Base-by-base conservation (phyloP, 2,888 invertebrate species). In the Apomyelois bistriatella region DNA sequence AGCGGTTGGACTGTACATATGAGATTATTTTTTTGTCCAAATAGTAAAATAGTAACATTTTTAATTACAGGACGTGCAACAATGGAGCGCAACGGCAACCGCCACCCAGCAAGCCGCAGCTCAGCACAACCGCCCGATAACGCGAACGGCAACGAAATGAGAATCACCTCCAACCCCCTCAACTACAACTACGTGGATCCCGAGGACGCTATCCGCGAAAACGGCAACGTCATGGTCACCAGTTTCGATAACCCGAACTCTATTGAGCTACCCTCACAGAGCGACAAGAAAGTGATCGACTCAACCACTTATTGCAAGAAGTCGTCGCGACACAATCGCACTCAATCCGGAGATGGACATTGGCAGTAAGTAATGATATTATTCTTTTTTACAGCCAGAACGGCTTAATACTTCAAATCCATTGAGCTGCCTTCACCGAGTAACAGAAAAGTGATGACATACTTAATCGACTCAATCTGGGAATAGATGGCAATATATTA, bases 81-180 rank as follows among this genome's bases (percentile, higher is more conserved):
- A 1, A 88, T 93, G 59, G 93, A 93, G 65, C 75, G 92, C 42
- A 92, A 90, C 63, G 88, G 89, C 32, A 88, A 83, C 68, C 78
- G 89, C 2, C 88, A 87, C 40, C 82, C 82, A 1, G 85, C 72
- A 3, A 90, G 86, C 65, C 77, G 88, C 40, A 85, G 79, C 62
- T 84, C 85, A 0, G 61, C 78, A 0, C 85, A 81, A 60, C 82
- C 72, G 3, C 55, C 65, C 0, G 83, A 80, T 62, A 85, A 72
- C 56, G 65, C 74, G 89, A 80, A 79, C 71, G 70, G 89, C 61
- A 80, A 79, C 68, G 88, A 94, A 80, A 95, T 96, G 85, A 90
- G 96, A 55, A 96, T 96, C 62, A 96, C 95, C 17, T 91, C 93
- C 55, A 96, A 96, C 82, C 96, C 96, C 0, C 90, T 96, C 63